phyloP scores from a whole-genome alignment of 1,140 invertebrate genomes.

The Aphelenchoides fujianensis region DNA sequence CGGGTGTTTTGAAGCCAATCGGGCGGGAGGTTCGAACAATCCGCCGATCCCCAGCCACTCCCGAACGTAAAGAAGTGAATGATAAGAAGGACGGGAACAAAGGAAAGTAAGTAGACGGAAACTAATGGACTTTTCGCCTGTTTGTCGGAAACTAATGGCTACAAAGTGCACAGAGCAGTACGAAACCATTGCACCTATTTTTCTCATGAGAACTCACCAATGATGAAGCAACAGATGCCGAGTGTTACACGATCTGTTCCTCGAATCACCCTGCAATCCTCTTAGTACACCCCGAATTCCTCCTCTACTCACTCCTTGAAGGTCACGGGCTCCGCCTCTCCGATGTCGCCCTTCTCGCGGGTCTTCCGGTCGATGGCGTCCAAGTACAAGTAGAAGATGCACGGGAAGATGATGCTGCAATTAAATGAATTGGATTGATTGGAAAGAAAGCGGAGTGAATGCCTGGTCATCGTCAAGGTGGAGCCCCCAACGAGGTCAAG shows the following conservation, averaged over 20 bases:
- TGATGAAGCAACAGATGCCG: conserved; percentile 39
- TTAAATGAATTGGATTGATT: no score
- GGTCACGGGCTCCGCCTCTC: neutral
- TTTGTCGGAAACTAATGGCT: no score
- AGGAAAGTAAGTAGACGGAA: no score
- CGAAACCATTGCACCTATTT: conserved; percentile 6
- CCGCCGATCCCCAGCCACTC: no score
- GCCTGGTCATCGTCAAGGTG: conserved; percentile 71
- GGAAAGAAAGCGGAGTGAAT: no score
- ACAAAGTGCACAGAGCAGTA: no score
- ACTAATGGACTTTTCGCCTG: no score
- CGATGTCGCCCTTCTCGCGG: conserved; percentile 13
- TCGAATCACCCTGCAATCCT: conserved; percentile 42
- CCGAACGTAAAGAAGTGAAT: no score
- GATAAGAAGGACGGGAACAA: no score
- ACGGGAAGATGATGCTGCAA: conserved; percentile 63
- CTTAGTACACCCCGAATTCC: conserved; percentile 8
- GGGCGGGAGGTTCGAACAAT: no score
- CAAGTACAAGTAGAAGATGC: conserved; percentile 56
- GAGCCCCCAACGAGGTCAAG: conserved; percentile 83
- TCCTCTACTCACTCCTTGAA: neutral
- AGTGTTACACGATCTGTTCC: conserved; percentile 39
- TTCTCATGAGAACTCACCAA: conserved; percentile 36
- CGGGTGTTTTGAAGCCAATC: neutral
- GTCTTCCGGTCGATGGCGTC: conserved; percentile 30